These are phyloP conservation scores for Bagarius yarrelli DNA, from an alignment of 2,113 vertebrate species.

Conservation along the genomic window DNA sequence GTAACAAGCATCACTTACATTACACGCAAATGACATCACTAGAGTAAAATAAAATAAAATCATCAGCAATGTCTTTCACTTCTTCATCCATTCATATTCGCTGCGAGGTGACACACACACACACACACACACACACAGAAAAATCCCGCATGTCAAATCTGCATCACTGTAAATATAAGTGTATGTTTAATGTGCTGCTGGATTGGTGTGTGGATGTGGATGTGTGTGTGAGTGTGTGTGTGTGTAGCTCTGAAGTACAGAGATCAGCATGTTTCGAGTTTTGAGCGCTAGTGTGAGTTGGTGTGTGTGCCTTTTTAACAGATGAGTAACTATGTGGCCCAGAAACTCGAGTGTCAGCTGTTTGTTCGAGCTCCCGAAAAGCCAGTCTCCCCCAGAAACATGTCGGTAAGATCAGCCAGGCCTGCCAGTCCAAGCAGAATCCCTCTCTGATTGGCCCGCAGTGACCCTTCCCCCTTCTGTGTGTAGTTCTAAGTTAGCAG, in stretches of 20 bases:
- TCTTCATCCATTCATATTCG: neutral
- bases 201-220: neutral
- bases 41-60: neutral
- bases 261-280: slow-evolving; percentile 18
- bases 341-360: slow-evolving; percentile 80
- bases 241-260: neutral
- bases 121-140: neutral
- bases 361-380: slow-evolving; percentile 77
- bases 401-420: slow-evolving; percentile 76
- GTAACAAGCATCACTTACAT: neutral
- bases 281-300: slow-evolving; percentile 3
- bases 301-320: slow-evolving; percentile 68
- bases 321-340: slow-evolving; percentile 82
- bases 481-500: slow-evolving; percentile 27
- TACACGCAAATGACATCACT: neutral
- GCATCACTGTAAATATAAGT: neutral
- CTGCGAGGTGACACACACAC: neutral
- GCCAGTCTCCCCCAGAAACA: slow-evolving; percentile 74
- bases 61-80: neutral
- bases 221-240: neutral
- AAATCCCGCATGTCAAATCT: neutral
- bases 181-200: slow-evolving; percentile 14
- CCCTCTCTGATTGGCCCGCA: slow-evolving; percentile 38
- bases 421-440: slow-evolving; percentile 37
- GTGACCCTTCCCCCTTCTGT: slow-evolving; percentile 52